A percentile compares a stretch with the other conserved stretches of the same genome.
phyloP scores from a whole-genome alignment of 2,888 invertebrate genomes.

The Rhamnusium bicolor region DNA sequence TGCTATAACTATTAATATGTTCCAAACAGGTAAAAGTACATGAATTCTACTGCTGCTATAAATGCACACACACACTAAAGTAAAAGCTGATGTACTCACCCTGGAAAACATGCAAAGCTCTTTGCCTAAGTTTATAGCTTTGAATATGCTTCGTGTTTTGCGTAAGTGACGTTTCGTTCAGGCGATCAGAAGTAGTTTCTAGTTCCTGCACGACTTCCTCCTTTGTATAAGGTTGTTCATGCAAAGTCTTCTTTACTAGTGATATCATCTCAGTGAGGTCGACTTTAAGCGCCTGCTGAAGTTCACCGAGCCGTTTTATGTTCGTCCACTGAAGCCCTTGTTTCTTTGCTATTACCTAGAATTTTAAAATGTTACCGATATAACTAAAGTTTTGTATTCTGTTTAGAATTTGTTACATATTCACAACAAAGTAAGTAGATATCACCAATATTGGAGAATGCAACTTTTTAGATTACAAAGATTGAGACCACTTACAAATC shows the following conservation, averaged over 20 bases:
- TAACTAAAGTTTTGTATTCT: conserved; percentile 37
- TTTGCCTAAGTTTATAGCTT: conserved; percentile 85
- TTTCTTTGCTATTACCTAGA: conserved; percentile 80
- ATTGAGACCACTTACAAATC: too few species aligned
- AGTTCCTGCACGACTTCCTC: conserved; percentile 72
- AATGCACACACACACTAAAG: background rate
- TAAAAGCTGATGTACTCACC: conserved; percentile 71
- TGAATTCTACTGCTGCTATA: background rate
- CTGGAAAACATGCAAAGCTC: conserved; percentile 92
- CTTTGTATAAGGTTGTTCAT: conserved; percentile 79
- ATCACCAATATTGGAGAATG: conserved; percentile 2
- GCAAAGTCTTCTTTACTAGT: conserved; percentile 78
- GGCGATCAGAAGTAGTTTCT: conserved; percentile 74
- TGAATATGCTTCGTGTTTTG: conserved; percentile 77
- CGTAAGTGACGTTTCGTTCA: conserved; percentile 79
- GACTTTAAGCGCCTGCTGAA: conserved; percentile 80
- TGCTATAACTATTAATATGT: background rate
- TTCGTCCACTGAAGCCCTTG: conserved; percentile 77
- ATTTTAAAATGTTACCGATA: conserved; percentile 26
- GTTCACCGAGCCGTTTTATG: conserved; percentile 80
- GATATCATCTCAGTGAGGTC: conserved; percentile 80
- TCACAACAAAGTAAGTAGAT: conserved; percentile 39
- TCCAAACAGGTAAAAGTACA: background rate
- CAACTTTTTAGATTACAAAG: background rate
- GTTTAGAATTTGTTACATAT: conserved; percentile 48